Evolutionary conservation across 2,797 vertebrate species (phyloP).

Genomic region (Microhierax caerulescens): DNA sequence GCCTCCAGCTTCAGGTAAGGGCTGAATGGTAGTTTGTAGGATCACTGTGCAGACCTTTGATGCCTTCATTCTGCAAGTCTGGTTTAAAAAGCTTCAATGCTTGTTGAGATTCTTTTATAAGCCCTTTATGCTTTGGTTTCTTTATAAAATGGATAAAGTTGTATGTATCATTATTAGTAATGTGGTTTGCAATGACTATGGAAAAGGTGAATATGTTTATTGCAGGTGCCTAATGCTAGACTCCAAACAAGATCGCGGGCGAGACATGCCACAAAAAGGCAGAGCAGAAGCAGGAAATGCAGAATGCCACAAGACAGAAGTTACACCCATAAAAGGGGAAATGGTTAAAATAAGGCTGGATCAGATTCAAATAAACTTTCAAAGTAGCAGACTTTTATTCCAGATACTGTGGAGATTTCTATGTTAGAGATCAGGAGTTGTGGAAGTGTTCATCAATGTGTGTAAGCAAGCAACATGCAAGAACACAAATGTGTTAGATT

Average conservation of each 20-base stretch:
- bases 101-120: neutral
- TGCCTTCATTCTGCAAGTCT: neutral
- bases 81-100: neutral
- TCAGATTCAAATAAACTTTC: neutral
- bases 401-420: neutral
- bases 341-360: neutral
- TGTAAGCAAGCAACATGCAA: neutral
- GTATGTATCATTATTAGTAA: fast-evolving
- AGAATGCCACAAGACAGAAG: neutral
- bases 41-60: neutral
- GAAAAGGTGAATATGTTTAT: neutral
- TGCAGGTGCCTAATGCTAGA: neutral
- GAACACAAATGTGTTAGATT: neutral
- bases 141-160: neutral
- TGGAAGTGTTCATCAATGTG: neutral
- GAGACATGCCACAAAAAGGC: neutral
- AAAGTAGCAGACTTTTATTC: neutral
- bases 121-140: neutral
- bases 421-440: neutral
- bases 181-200: neutral
- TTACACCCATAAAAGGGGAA: neutral
- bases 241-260: neutral
- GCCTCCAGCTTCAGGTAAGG: neutral
- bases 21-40: neutral
- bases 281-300: neutral